A percentile compares a stretch with the other conserved stretches of the same genome.
phyloP scores from a whole-genome alignment of 2,888 invertebrate genomes.

The Harmothoe impar region DNA sequence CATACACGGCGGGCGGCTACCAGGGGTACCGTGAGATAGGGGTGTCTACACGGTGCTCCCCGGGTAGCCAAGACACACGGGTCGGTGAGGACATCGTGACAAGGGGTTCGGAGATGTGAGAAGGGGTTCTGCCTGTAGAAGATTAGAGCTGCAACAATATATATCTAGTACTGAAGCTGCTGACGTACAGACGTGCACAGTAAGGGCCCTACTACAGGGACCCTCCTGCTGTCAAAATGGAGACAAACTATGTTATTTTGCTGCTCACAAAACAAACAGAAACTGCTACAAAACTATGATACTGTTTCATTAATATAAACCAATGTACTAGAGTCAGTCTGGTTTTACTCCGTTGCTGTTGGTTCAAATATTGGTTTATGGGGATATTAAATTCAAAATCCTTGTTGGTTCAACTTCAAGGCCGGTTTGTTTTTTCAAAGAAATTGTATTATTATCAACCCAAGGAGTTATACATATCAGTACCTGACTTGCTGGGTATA shows the following conservation, averaged over 20 bases:
- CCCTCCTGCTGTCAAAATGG: not conserved
- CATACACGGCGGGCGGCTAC: too few relatives aligned
- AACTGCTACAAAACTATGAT: conserved; percentile 40
- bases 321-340: not conserved
- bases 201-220: not conserved
- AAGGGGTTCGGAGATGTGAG: not conserved
- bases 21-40: too few relatives aligned
- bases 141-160: not conserved
- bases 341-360: not conserved
- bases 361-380: not conserved
- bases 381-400: not conserved
- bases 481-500: not conserved
- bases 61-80: too few relatives aligned
- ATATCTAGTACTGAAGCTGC: not conserved
- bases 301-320: not conserved
- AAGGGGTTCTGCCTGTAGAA: conserved; percentile 2
- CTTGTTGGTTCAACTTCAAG: not conserved
- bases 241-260: not conserved
- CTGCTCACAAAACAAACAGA: conserved; percentile 46
- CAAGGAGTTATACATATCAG: conserved; percentile 48
- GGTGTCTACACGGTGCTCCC: too few relatives aligned
- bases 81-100: not conserved
- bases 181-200: not conserved
- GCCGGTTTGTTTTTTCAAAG: too few relatives aligned
- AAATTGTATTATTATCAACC: not conserved